phyloP scores from a whole-genome alignment of 2,113 vertebrate genomes.

The Coptodon bakossiorum region DNA sequence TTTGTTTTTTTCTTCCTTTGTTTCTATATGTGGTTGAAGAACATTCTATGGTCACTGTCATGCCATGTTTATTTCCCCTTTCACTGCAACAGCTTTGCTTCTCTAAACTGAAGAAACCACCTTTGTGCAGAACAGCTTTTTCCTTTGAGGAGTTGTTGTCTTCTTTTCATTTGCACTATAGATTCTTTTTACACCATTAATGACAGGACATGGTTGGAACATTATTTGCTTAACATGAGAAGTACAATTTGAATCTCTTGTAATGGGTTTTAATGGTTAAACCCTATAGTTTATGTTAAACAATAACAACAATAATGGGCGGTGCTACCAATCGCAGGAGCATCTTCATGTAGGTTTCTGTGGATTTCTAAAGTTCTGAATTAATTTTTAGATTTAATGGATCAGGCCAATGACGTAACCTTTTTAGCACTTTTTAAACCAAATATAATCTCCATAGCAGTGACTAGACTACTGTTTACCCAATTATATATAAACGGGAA shows the following conservation, averaged over 20 bases:
- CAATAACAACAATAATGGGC: neutral
- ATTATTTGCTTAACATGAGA: neutral
- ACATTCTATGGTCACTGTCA: neutral
- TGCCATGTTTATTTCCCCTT: neutral
- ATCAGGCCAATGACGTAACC: fast-evolving
- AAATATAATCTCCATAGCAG: neutral
- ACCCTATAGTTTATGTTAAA: neutral
- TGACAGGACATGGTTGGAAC: neutral
- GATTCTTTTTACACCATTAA: neutral
- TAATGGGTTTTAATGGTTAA: neutral
- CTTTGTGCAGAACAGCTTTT: neutral
- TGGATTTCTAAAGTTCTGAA: neutral
- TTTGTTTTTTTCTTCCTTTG: neutral
- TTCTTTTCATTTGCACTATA: neutral
- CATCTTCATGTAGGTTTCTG: neutral
- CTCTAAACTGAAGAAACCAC: neutral
- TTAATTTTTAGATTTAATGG: neutral
- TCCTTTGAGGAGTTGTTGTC: neutral
- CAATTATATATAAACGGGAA: neutral
- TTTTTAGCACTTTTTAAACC: neutral
- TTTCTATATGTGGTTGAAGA: neutral
- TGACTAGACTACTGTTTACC: neutral
- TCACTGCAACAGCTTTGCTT: neutral
- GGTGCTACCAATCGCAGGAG: neutral
- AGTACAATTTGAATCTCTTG: neutral